Evolutionary conservation across 2,797 vertebrate species (phyloP).

Genomic region (Centropyge bicolor): DNA sequence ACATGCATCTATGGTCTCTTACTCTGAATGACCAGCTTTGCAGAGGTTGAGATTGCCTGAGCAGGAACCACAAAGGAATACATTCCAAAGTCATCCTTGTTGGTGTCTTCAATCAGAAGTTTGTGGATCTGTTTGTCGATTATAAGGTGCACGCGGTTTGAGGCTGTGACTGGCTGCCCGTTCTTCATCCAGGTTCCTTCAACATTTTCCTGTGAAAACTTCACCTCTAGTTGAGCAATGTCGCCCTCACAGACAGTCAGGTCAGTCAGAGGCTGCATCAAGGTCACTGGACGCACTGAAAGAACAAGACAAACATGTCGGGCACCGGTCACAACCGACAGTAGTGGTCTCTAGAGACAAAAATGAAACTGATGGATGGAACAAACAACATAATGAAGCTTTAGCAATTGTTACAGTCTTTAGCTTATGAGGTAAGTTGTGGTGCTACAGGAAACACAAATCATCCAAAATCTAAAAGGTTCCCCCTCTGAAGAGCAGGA

Average conservation of each 20-base stretch:
- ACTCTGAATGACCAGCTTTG: conserved; percentile 92
- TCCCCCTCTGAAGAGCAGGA: background rate
- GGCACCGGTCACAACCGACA: background rate
- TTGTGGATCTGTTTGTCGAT: conserved; percentile 95
- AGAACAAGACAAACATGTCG: background rate
- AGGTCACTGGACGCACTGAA: conserved; percentile 92
- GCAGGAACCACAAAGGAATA: conserved; percentile 92
- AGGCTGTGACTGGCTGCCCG: conserved; percentile 87
- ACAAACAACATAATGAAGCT: background rate
- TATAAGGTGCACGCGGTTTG: conserved; percentile 92
- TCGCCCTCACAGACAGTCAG: conserved; percentile 96
- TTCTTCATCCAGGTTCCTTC: conserved; percentile 96
- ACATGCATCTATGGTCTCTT: conserved; percentile 60
- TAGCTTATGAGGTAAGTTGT: background rate
- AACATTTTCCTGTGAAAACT: conserved; percentile 95
- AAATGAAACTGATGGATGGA: background rate
- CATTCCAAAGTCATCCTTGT: conserved; percentile 85
- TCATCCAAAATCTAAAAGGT: background rate
- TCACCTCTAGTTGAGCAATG: conserved; percentile 97
- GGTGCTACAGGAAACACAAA: background rate
- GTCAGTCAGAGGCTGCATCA: conserved; percentile 94
- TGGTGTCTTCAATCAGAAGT: conserved; percentile 94
- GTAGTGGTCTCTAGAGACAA: background rate
- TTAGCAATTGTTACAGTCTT: background rate
- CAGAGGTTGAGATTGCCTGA: conserved; percentile 90